Conservation (phyloP, 2,113 vertebrate species). For the Arvicanthis niloticus region DNA sequence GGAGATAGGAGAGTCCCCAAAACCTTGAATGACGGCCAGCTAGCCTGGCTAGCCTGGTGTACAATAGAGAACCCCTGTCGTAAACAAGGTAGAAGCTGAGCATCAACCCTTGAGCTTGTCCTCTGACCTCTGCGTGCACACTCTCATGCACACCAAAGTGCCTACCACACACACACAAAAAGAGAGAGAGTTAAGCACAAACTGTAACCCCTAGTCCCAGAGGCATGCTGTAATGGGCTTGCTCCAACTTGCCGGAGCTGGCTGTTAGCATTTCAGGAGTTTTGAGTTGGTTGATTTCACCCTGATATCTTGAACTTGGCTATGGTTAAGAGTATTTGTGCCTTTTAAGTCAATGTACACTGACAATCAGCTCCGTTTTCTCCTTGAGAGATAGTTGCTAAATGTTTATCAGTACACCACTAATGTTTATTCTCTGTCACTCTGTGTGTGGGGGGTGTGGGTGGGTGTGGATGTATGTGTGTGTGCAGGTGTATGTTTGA, state of each 20-base stretch:
- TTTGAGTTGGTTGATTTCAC: conserved; percentile 35
- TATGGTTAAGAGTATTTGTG: neutral
- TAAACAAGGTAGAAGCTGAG: neutral
- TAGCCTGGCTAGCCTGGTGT: neutral
- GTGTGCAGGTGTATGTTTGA: too few relatives aligned
- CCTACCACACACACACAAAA: neutral
- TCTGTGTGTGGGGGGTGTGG: too few relatives aligned
- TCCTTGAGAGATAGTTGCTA: neutral
- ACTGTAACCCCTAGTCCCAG: neutral
- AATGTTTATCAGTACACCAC: neutral
- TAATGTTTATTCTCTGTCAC: neutral
- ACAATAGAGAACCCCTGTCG: neutral
- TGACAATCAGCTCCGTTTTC: neutral
- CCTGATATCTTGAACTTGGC: conserved; percentile 42
- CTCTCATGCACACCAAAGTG: too few relatives aligned
- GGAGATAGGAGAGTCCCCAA: neutral
- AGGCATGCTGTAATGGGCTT: neutral
- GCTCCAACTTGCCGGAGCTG: neutral
- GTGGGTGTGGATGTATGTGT: neutral
- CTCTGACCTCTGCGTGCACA: neutral
- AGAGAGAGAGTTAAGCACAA: neutral
- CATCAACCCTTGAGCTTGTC: neutral
- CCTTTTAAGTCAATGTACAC: neutral
- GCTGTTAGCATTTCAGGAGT: neutral
- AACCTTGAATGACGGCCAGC: neutral